A percentile compares a stretch with the other conserved stretches of the same genome.
Conservation (phyloP, 2,113 vertebrate genomes). For the Neotoma lepida region DNA sequence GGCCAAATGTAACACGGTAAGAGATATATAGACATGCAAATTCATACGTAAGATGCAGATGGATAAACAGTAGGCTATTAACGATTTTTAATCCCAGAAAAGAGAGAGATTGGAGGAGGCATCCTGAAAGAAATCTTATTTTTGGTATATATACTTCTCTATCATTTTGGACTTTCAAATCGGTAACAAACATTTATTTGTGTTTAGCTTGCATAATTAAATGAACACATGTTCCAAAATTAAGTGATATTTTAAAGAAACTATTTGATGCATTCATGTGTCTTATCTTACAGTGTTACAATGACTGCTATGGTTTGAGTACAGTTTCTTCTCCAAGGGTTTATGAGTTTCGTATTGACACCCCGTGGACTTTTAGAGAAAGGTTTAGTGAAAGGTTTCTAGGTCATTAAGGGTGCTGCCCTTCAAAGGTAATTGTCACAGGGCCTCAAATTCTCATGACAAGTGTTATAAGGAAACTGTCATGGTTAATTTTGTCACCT, state of each 20-base stretch:
- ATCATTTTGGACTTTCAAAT: background rate
- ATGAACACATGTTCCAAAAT: background rate
- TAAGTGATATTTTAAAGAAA: background rate
- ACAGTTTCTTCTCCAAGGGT: background rate
- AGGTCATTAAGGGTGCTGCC: background rate
- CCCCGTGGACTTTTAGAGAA: background rate
- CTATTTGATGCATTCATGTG: background rate
- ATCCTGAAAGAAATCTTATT: background rate
- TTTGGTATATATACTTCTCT: background rate
- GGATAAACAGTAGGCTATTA: background rate
- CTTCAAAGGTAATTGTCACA: background rate
- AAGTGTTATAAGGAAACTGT: background rate
- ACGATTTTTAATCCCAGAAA: background rate
- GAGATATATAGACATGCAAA: constrained; percentile 1
- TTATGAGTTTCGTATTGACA: background rate
- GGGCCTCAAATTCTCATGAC: background rate
- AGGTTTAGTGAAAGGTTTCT: background rate
- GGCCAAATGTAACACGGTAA: background rate
- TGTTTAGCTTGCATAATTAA: constrained; percentile 27
- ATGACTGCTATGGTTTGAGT: background rate
- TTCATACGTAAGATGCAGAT: background rate
- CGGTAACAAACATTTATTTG: background rate
- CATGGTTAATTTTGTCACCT: background rate
- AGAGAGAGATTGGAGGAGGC: background rate
- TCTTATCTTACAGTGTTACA: background rate